Evolutionary conservation across 2,888 invertebrate genomes (phyloP), one percentile per base, ranked within the genome.

Genomic region (Rugalucina vietnamica): DNA sequence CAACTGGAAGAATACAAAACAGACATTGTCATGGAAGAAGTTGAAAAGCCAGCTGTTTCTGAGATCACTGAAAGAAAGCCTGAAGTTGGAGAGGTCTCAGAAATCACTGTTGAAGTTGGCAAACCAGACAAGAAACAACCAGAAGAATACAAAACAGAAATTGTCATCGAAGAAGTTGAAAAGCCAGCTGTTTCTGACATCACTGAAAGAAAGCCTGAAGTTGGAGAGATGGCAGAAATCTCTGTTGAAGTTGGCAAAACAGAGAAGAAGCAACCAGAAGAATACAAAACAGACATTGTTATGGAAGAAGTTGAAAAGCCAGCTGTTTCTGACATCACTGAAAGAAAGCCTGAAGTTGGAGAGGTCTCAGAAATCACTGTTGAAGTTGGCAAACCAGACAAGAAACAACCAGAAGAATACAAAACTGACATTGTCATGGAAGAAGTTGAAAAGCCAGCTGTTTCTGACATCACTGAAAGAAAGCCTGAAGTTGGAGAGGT

Each of bases 161-260:
- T 86, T 37, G 60, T 82, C 21, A 32, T 79, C 12, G 34, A 69
- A 34, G 69, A 5, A 5, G 29, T 50, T 43, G 86, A 87, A 49
- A 81, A 87, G 39, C 87, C 88, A 27, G 86, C 89, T 43, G 76
- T 90, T 10, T 79, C 82, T 65, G 88, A 89, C 10, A 87, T 91
- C 4, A 60, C 78, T 18, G 90, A 90, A 76, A 60, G 34, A 49
- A 57, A 49, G 36, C 65, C 54, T 24, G n/a, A 39, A 80, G 29
- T 32, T 29, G 21, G 14, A 1, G 76, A 50, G 34, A 21, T 36
- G 14, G 76, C 76, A 43, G 82, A 84, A 18, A 32, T 81, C 54
- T 82, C 69, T 5, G 29, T 70, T 8, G 60, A 49, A 49, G 43
- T 21, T 39, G 70, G n/a, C 21, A 70, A 80, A 65, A 50, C 81